Evolutionary conservation across 2,113 vertebrate species (phyloP), one percentile per base, ranked within the genome.

Genomic region (Phaethornis superciliosus): DNA sequence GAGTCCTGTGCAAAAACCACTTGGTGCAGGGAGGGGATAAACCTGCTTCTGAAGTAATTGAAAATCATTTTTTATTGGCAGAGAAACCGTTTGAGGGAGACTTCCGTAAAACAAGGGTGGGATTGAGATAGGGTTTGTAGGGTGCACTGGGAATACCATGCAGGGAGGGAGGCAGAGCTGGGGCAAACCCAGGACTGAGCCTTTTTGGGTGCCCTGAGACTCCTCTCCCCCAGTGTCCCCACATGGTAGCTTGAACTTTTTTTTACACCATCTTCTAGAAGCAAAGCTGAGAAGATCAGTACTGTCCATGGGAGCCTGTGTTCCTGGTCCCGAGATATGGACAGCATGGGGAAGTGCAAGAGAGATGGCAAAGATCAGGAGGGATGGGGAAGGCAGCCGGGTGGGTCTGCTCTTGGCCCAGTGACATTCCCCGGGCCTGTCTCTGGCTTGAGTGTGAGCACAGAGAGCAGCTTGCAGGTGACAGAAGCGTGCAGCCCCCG

Each of bases 191-290:
- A 0, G 26, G 23, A 16, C 65, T 56, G 71, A 77, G 79, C 79
- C 64, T 0, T 8, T 20, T 3, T 40, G 37, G 37, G 40, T 40
- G 40, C 13, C 40, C 40, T 40, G 32, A 18, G 17, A 9, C 28
- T 52, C 40, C 19, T 27, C 16, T 1, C 19, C 40, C 19, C 40
- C 4, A 54, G 23, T 37, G 37, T 49, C n/a, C 46, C 35, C 1
- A 3, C n/a, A 0, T 0, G 1, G 49, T 11, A 18, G 17, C 65
- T 46, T 3, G 67, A 59, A 37, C 22, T 1, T 46, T 0, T 11
- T 40, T 80, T n/a, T 10, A 14, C 3, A 22, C 30, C 70, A 5
- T 4, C 21, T 8, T 24, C 23, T 15, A 20, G 63, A 24, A 40
- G 59, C 30, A 6, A 52, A 85, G 54, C 58, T 1, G 2, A 68